These are phyloP conservation scores for Corticium candelabrum DNA, from an alignment of 37 sponge, comb jelly and placozoan genomes.

Conservation along the genomic window DNA sequence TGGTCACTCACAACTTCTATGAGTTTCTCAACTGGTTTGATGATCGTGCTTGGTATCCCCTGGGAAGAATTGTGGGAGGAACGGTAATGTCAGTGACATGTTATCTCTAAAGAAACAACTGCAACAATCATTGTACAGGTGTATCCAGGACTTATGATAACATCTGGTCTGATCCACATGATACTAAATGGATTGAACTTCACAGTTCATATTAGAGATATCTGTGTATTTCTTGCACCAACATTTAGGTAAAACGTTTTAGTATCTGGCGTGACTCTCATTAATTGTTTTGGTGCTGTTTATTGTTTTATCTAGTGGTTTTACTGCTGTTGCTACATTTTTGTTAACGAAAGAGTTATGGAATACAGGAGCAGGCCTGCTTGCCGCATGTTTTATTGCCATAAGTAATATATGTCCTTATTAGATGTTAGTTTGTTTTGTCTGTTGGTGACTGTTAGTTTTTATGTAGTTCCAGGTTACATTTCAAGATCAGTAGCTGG, in stretches of 20 bases:
- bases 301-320: constrained; percentile 51
- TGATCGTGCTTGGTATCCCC: constrained; percentile 95
- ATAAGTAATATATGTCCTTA: constrained; percentile 41
- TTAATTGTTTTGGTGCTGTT: not conserved
- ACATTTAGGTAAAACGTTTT: constrained; percentile 75
- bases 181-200: constrained; percentile 78
- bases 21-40: constrained; percentile 99
- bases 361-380: constrained; percentile 90
- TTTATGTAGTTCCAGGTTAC: constrained; percentile 71
- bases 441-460: not conserved
- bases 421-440: not conserved
- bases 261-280: no score
- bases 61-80: constrained; percentile 97
- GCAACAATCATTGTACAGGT: constrained; percentile 44
- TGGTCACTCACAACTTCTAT: constrained; percentile 90
- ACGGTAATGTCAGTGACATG: constrained; percentile 46
- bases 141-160: constrained; percentile 98
- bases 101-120: not conserved
- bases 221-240: constrained; percentile 98
- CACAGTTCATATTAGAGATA: constrained; percentile 89
- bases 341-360: constrained; percentile 91
- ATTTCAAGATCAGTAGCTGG: constrained; percentile 99
- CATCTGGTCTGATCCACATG: constrained; percentile 88
- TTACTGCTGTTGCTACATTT: constrained; percentile 88
- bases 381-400: constrained; percentile 95